A percentile compares a stretch with the other conserved stretches of the same genome.
Evolutionary conservation across 2,113 vertebrate species (phyloP).

Genomic region (Litocranius walleri): DNA sequence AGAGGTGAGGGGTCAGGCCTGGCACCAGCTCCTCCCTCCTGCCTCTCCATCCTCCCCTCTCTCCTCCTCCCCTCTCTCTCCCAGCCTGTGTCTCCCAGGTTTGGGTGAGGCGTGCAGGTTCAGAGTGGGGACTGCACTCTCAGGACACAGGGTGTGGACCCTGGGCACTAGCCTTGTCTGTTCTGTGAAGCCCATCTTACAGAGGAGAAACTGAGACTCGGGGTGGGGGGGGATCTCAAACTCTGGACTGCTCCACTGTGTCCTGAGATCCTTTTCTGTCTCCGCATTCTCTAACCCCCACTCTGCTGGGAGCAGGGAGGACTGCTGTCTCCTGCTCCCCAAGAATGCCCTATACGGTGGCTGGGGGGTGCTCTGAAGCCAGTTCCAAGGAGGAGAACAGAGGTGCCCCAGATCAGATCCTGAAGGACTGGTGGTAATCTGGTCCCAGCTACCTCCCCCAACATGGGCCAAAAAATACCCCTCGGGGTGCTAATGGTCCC

Average conservation of each 20-base stretch:
- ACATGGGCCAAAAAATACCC: not conserved
- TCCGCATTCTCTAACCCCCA: not conserved
- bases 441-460: not conserved
- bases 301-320: not conserved
- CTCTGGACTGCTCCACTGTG: not conserved
- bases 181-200: not conserved
- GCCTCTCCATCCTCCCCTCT: not conserved
- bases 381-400: not conserved
- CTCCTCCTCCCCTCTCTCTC: not conserved
- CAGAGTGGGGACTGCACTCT: not conserved
- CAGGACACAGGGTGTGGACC: not conserved
- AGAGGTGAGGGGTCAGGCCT: not conserved
- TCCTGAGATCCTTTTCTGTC: not conserved
- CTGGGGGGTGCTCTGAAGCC: not conserved
- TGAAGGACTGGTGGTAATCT: not conserved
- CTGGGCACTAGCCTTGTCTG: not conserved
- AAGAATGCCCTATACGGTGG: not conserved
- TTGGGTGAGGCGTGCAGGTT: not conserved
- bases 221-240: not conserved
- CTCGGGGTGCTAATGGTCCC: not conserved
- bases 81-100: not conserved
- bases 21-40: not conserved
- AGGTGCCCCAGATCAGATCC: not conserved
- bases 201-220: not conserved
- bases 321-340: not conserved